Evolutionary conservation across 2,797 vertebrate genomes (phyloP), one percentile per base, ranked within the genome.

Genomic region (Micromesistius poutassou): DNA sequence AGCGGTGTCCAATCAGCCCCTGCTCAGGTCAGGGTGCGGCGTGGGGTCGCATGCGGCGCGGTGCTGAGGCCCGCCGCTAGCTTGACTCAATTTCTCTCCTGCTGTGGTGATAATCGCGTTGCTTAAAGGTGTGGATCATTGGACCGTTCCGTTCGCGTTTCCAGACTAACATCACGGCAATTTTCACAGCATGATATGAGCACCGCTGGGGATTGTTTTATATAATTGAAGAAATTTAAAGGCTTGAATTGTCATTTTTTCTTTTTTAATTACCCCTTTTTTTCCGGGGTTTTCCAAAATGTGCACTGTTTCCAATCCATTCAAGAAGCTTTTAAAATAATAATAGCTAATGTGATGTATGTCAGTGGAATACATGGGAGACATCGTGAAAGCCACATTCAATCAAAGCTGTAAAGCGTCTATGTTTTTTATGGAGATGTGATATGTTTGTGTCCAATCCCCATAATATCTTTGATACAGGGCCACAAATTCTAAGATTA

Each of bases 51-150:
- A 76, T 5, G 16, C 25, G 10, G 73, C 5, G 36, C 28, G 28
- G 38, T 1, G 25, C 62, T 40, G 76, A 66, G 82, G 73, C 75
- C 80, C 75, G 75, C 79, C 79, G 83, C 76, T 79, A 80, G 78
- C 85, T 78, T 71, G 36, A 76, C 80, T 82, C 77, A 80, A 88
- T 90, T 91, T 88, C 86, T 83, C 86, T 91, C 90, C 90, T 75
- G 84, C 85, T 77, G 91, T 72, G 88, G 87, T 76, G 86, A 89
- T 92, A 93, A 92, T 94, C 84, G 78, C 84, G 68, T 87, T 77
- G 79, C 81, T 89, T 87, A 79, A 85, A 93, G 84, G 90, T 92
- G 89, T 86, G 82, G 83, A 87, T 86, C 83, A 84, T 84, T 76
- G 86, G 85, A 83, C 77, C 84, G 89, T 84, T 80, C 78, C 83